Percentiles rank a stretch among this genome's conserved stretches.
Conservation (phyloP, 2,113 vertebrate species). For the Formicarius rufipectus region DNA sequence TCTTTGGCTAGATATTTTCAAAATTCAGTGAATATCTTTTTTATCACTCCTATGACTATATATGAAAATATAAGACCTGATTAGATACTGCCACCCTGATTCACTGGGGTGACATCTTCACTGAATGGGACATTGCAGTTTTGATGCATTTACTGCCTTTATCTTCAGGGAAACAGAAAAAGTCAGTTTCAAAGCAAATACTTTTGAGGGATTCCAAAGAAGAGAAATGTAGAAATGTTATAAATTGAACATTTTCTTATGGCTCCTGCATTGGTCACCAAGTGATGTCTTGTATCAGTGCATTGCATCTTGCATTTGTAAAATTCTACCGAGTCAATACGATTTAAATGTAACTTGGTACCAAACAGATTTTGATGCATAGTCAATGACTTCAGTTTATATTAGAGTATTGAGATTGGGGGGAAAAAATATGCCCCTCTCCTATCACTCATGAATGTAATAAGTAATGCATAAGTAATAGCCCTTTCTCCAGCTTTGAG, state of each 20-base stretch:
- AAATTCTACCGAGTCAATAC: background rate
- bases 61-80: background rate
- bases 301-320: background rate
- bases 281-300: background rate
- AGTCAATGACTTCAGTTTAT: background rate
- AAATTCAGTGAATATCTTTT: background rate
- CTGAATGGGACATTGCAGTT: background rate
- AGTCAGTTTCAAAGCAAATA: background rate
- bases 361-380: background rate
- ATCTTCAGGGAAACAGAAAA: background rate
- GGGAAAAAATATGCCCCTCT: background rate
- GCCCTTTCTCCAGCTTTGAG: background rate
- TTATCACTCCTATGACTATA: background rate
- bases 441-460: background rate
- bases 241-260: background rate
- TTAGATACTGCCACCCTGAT: background rate
- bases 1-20: background rate
- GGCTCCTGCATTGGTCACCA: background rate
- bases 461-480: background rate
- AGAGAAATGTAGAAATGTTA: background rate
- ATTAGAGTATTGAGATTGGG: background rate
- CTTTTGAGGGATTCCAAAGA: background rate
- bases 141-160: background rate
- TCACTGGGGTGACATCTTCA: background rate
- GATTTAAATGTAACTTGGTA: background rate